Conservation (phyloP, 2,797 vertebrate species). For the Ctenochaetus hawaiiensis region DNA sequence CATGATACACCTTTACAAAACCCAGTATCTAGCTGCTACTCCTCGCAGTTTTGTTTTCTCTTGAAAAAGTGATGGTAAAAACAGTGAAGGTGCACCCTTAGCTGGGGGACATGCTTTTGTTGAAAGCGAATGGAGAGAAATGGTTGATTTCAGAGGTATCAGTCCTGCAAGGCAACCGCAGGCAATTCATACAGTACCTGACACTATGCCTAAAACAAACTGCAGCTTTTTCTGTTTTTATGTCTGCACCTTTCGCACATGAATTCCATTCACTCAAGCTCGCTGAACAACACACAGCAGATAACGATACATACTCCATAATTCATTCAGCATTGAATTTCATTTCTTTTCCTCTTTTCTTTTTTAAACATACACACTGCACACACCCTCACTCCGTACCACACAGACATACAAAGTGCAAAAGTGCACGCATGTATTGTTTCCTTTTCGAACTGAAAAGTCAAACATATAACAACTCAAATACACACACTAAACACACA, state of each 20-base stretch:
- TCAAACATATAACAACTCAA: constrained; percentile 74
- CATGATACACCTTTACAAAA: constrained; percentile 79
- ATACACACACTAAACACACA: constrained; percentile 77
- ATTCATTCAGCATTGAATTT: constrained; percentile 82
- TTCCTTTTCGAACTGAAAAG: constrained; percentile 64
- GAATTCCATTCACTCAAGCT: constrained; percentile 72
- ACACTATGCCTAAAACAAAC: constrained; percentile 77
- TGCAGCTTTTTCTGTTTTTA: constrained; percentile 73
- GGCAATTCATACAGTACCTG: constrained; percentile 83
- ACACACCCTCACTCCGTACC: constrained; percentile 63
- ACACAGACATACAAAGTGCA: constrained; percentile 74
- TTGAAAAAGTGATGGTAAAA: constrained; percentile 86
- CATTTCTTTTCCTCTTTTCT: constrained; percentile 74
- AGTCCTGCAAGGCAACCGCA: constrained; percentile 88
- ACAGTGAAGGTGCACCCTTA: constrained; percentile 82
- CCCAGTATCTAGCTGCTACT: constrained; percentile 78
- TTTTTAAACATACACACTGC: constrained; percentile 51
- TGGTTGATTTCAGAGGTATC: constrained; percentile 85
- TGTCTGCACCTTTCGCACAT: constrained; percentile 77
- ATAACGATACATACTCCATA: constrained; percentile 81
- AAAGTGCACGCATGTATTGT: constrained; percentile 69
- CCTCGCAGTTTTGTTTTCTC: constrained; percentile 87
- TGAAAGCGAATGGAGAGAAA: constrained; percentile 86
- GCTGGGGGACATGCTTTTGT: constrained; percentile 87
- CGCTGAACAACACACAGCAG: constrained; percentile 76